Evolutionary conservation across 1,140 invertebrate genomes (phyloP), one percentile per base, ranked within the genome.

Genomic region (Sitodiplosis mosellana): DNA sequence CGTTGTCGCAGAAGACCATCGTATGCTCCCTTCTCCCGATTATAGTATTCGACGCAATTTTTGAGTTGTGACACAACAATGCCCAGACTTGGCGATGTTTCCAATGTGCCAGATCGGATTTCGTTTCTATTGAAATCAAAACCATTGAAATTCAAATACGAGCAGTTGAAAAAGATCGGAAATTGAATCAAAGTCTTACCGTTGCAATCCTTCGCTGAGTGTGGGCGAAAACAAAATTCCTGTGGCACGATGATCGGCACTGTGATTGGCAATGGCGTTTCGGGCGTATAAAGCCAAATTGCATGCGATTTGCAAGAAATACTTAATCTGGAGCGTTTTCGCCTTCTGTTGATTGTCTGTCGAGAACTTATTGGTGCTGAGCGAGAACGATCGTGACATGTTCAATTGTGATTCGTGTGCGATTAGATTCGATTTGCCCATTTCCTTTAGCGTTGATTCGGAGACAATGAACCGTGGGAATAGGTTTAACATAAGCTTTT

Each of bases 281-380:
- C 80, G 69, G 1, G 74, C 73, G 56, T 82, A 84, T 1, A 78
- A 63, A 43, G 81, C 60, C 8, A 83, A 59, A 65, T 84, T 83
- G 40, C 74, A 72, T 15, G 76, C 69, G 45, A 83, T 78, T 66
- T 83, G 70, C 47, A 72, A 33, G 21, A 64, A 58, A 38, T 52
- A 58, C 38, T 54, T 60, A 10, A 63, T 49, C 27, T 58, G 52
- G 6, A 53, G 41, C 10, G 19, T 48, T 44, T 54, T 52, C 1
- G 61, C 59, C 8, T 57, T 65, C 47, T 59, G 56, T 36, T 56
- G 59, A 20, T 46, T 49, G 21, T 41, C 43, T 12, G 4, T 27
- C 10, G 27, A 3, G 12, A 5, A 40, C 4, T 40, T n/a, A 40
- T n/a, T 40, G 14, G 37, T 40, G 37, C 12, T 27, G 27, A 40